Base-by-base conservation (phyloP, 2,888 invertebrate species). In the Ypsolopha scabrella region DNA sequence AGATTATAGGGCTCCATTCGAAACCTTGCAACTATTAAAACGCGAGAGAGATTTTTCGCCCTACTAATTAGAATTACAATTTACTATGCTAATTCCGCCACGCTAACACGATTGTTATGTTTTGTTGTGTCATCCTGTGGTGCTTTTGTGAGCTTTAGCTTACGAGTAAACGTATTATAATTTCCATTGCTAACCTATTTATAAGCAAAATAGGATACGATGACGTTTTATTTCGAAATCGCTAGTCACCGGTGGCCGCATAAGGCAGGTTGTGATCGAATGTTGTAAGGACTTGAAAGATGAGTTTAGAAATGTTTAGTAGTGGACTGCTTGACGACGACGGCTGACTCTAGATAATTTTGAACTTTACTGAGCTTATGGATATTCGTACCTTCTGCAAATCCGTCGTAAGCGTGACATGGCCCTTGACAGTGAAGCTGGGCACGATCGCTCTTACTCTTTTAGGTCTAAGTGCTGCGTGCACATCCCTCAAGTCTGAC, bases 381-480 rank as follows among this genome's bases (percentile, higher is more conserved):
- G 51, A 52, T 43, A 11, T 41, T 59, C 82, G 87, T 80, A 94
- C 95, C 89, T 92, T 91, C 72, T 94, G 93, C 55, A 95, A 85
- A 64, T 93, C 92, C 50, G 92, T 91, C n/a, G 94, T 94, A 49
- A 95, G 82, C 48, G 91, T 91, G 58, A 94, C 91, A 61, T 92
- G 93, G 47, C 94, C 94, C 56, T 92, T 92, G 24, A 94, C 87
- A 70, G 88, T 91, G 67, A 95, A 95, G 63, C 93, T 93, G 0
- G 95, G 95, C 54, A 95, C 92, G 36, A 92, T 89, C 0, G 94
- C 94, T 59, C 90, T 89, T 10, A 95, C 92, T 72, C 92, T 90
- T 36, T 91, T 90, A 2, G 91, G 90, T 54, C 90, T 89, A 53
- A 95, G 71, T 55, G 91, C 90, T 38, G 88, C 88, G 58, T 93